Evolutionary conservation across 2,113 vertebrate genomes (phyloP).

Genomic region (Burhinus oedicnemus): DNA sequence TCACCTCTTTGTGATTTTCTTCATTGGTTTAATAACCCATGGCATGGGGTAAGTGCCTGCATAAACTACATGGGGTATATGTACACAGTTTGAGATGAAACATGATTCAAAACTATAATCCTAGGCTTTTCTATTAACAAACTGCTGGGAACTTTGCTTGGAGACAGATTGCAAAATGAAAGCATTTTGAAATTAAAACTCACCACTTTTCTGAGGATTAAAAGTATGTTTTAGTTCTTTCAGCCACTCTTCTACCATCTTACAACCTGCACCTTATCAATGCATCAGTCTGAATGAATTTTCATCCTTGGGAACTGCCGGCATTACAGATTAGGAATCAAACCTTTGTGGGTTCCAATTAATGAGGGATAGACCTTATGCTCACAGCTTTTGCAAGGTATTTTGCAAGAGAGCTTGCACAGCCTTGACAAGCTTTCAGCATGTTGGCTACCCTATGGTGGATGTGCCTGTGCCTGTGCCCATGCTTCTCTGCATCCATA

Average conservation of each 20-base stretch:
- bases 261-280: background rate
- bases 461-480: background rate
- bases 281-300: background rate
- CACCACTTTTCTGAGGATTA: background rate
- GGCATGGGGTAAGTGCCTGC: slow-evolving; percentile 78
- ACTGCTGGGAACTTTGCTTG: background rate
- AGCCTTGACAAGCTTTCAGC: background rate
- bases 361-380: background rate
- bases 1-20: slow-evolving; percentile 79
- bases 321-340: background rate
- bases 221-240: background rate
- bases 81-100: background rate
- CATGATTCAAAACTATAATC: background rate
- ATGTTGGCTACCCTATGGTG: background rate
- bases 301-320: background rate
- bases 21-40: slow-evolving; percentile 76
- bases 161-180: background rate
- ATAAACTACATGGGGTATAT: background rate
- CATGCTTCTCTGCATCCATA: background rate
- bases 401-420: background rate
- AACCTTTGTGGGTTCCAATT: background rate
- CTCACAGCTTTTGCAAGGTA: background rate
- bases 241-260: background rate
- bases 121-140: background rate
- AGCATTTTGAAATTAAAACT: background rate